Conservation (phyloP, 2,888 invertebrate species). For the Metellina segmentata region DNA sequence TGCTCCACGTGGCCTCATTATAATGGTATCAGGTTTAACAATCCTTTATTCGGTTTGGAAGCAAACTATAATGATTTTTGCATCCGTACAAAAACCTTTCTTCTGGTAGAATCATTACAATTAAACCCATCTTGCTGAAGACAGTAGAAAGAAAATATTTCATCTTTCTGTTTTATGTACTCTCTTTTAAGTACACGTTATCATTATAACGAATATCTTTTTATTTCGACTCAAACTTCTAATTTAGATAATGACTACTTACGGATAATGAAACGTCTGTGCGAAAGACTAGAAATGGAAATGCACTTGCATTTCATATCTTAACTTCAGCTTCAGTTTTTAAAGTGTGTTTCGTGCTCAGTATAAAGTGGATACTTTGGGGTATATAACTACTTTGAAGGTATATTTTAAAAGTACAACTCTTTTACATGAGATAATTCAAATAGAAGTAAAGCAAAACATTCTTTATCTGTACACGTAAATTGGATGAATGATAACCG, state of each 20-base stretch:
- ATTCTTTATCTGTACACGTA: too few relatives aligned
- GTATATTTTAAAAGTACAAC: too few relatives aligned
- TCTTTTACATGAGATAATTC: too few relatives aligned
- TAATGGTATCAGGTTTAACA: too few relatives aligned
- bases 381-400: too few relatives aligned
- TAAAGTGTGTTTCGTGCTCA: background rate
- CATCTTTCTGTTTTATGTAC: slow-evolving; percentile 5
- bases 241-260: slow-evolving; percentile 24
- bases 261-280: background rate
- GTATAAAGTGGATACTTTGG: too few relatives aligned
- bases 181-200: slow-evolving; percentile 1
- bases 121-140: background rate
- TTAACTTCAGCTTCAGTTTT: background rate
- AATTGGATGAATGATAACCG: too few relatives aligned
- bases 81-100: background rate
- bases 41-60: background rate
- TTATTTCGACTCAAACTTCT: background rate
- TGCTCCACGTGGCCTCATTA: too few relatives aligned
- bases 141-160: background rate
- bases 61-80: slow-evolving; percentile 13
- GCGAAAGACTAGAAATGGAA: background rate
- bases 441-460: too few relatives aligned
- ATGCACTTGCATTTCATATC: background rate
- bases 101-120: slow-evolving; percentile 1
- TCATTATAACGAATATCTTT: background rate